These are phyloP conservation scores for Aleadryas rufinucha DNA, from an alignment of 2,113 vertebrate genomes.

Conservation along the genomic window DNA sequence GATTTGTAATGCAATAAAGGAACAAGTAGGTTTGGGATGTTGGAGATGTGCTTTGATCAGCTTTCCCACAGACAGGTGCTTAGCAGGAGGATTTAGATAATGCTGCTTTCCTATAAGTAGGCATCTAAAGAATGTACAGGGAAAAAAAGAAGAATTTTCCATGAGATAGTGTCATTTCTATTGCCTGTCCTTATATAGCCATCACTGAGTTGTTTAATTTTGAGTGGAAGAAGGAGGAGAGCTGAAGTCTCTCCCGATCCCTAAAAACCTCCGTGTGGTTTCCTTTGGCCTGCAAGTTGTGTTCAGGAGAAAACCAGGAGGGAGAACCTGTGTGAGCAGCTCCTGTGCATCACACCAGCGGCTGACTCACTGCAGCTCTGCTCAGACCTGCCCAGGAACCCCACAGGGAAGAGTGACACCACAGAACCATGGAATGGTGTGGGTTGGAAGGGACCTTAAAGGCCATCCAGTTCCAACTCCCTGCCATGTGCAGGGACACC, in stretches of 20 bases:
- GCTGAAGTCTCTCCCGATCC: background rate
- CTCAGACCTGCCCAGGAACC: background rate
- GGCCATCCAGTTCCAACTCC: background rate
- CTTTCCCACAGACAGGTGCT: background rate
- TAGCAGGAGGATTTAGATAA: background rate
- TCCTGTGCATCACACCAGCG: rapidly evolving
- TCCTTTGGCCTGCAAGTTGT: background rate
- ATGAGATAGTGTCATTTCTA: background rate
- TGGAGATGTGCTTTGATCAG: background rate
- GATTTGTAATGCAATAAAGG: background rate
- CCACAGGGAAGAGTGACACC: background rate
- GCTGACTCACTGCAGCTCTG: background rate
- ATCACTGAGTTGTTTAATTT: background rate
- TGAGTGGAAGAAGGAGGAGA: background rate
- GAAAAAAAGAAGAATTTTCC: background rate
- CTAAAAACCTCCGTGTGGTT: background rate
- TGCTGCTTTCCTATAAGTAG: background rate
- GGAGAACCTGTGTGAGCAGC: background rate
- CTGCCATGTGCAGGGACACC: too few relatives aligned
- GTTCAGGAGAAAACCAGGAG: background rate
- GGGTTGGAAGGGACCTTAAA: background rate
- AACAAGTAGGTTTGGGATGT: background rate
- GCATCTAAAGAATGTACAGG: background rate
- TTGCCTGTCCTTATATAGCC: background rate
- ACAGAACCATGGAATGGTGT: background rate